Evolutionary conservation across 1,140 invertebrate species (phyloP), one percentile per base, ranked within the genome.

Genomic region (Eubasilissa regina): DNA sequence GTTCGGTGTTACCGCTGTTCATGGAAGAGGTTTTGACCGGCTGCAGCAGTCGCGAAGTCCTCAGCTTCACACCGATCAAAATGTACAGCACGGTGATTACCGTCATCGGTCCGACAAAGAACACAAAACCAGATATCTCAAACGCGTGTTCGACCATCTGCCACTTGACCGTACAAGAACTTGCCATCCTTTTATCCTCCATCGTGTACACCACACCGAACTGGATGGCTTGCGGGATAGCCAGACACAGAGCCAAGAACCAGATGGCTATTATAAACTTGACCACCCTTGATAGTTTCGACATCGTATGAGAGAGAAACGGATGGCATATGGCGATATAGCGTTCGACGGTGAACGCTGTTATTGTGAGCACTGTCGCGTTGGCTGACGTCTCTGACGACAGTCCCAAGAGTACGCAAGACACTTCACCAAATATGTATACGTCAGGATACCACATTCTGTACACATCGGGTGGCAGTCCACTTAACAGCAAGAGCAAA

Each of bases 311-410:
- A 0, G 95, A 94, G 83, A 95, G 89, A 81, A 98, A 94, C 0
- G 97, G 97, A 86, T 97, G 94, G 87, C 97, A 98, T 81, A 99
- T 98, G 13, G 97, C 97, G 17, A 98, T 92, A 86, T 98, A 99
- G 62, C 98, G 90, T 86, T 99, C 98, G 6, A 98, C 92, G 0
- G 97, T 99, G 87, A 99, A 99, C 3, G 96, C 95, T 0, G 96
- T 96, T 80, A 98, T 98, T 0, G 96, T 98, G n/a, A 98, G 88
- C 0, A 98, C 94, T 0, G 96, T 97, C 0, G 96, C 96, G 86
- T 97, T 97, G 4, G 94, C 94, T 0, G 95, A 96, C n/a, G 94
- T 95, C 86, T 97, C 95, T 0, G 93, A 93, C 6, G 94, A 89
- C 43, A 95, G 89, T 4, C 94, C 93, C 75, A 94, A 89, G 62